Conservation (phyloP, 2,113 vertebrate genomes). For the Podilymbus podiceps region DNA sequence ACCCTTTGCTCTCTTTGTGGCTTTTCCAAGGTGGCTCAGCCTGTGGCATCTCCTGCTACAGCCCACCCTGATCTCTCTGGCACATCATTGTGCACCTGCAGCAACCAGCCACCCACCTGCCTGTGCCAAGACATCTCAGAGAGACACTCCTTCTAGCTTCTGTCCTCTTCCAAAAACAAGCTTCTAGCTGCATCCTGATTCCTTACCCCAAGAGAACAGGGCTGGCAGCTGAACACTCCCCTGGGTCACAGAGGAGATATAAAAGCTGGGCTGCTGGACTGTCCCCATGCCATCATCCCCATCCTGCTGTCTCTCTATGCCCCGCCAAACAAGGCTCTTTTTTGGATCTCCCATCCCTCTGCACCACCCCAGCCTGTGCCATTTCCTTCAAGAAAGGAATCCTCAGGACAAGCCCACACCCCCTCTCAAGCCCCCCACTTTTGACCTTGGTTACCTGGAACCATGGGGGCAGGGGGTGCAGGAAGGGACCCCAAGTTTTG, state of each 20-base stretch:
- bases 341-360: not conserved
- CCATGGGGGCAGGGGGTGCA: accelerated
- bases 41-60: slow-evolving; percentile 3
- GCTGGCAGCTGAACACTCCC: not conserved
- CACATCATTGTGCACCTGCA: not conserved
- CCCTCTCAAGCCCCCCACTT: not conserved
- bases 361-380: not conserved
- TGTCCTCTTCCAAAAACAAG: not conserved
- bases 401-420: not conserved
- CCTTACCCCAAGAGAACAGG: not conserved
- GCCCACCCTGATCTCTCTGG: not conserved
- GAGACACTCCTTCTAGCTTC: not conserved
- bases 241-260: not conserved
- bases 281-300: not conserved
- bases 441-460: not conserved
- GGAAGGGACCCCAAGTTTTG: not conserved
- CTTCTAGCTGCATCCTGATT: not conserved
- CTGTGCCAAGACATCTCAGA: slow-evolving; percentile 36
- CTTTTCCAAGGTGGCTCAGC: slow-evolving; percentile 28
- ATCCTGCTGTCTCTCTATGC: not conserved
- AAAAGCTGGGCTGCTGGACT: no score
- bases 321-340: not conserved
- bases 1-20: not conserved
- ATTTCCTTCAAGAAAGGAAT: not conserved
- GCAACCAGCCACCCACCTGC: not conserved